phyloP scores from a whole-genome alignment of 2,113 vertebrate species.

The Chinchilla lanigera region DNA sequence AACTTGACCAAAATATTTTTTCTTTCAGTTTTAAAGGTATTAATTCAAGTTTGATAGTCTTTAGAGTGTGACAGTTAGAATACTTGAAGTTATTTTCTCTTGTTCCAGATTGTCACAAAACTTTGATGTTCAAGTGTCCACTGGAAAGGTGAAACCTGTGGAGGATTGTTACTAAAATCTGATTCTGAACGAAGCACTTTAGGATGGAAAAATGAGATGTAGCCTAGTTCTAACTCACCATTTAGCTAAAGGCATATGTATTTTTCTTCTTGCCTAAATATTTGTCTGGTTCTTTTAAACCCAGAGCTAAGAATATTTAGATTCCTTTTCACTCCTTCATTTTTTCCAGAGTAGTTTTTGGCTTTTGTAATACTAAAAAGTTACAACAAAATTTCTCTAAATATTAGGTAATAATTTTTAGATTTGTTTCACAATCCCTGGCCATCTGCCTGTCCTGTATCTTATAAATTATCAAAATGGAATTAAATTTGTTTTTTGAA shows the following conservation, averaged over 20 bases:
- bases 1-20: conserved; percentile 32
- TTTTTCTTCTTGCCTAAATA: conserved; percentile 70
- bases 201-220: conserved; percentile 72
- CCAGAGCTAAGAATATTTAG: conserved; percentile 33
- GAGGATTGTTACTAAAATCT: conserved; percentile 79
- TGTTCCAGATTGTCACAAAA: conserved; percentile 77
- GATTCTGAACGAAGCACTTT: conserved; percentile 77
- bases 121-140: conserved; percentile 73
- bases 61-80: conserved; percentile 50
- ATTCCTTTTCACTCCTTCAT: not conserved
- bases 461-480: conserved; percentile 48
- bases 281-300: conserved; percentile 60
- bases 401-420: not conserved
- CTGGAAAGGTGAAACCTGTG: conserved; percentile 71
- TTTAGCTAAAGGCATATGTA: conserved; percentile 64
- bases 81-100: conserved; percentile 75
- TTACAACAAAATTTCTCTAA: conserved; percentile 36
- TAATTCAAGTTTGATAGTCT: conserved; percentile 71
- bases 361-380: conserved; percentile 2
- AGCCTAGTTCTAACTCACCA: conserved; percentile 76
- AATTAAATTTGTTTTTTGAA: conserved; percentile 35
- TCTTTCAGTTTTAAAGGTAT: conserved; percentile 39
- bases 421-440: not conserved
- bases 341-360: conserved; percentile 54
- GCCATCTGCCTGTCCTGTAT: not conserved